Base-by-base conservation (phyloP, 2,888 invertebrate species). In the Isotomurus palustris region DNA sequence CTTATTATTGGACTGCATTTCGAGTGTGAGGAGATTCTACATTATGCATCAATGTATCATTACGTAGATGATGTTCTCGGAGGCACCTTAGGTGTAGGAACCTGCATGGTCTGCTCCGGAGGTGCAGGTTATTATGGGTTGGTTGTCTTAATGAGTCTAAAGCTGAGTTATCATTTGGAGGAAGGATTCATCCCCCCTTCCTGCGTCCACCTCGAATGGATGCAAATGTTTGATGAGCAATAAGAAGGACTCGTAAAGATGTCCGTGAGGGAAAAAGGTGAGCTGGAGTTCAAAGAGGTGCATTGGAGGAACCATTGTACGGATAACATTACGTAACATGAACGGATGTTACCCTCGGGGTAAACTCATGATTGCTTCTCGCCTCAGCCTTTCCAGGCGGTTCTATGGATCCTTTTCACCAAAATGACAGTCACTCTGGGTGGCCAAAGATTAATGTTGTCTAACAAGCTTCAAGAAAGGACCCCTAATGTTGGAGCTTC, bases 361-460 rank as follows among this genome's bases (percentile, higher is more conserved):
- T 17, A 19, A 40, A 48, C 36, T 55, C 55, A 49, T 49, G 47
- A 41, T 57, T 45, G 41, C 41, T 50, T 57, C 57, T 57, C 57
- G 57, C 57, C 57, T 51, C 27, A 21, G 57, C 57, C 57, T 51
- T 38, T 32, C 29, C 50, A 57, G 52, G 57, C 50, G 50, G 50
- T 50, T n/a, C n/a, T n/a, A 29, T 40, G 45, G 57, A 58, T 56
- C 63, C 59, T 66, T 66, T 66, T 58, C 63, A 61, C 60, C 66
- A 58, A 66, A 69, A 67, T 67, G 69, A 69, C 69, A 69, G 67
- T 64, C 67, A 60, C 69, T 38, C 63, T 69, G 69, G 69, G 69
- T 69, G 69, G 69, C 53, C 69, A 61, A 63, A 63, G 65, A 67
- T 69, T 67, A 69, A 69, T 67, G 67, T 62, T 67, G 67, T 69